phyloP scores from a whole-genome alignment of 2,113 vertebrate genomes.

The Phrynosoma platyrhinos region DNA sequence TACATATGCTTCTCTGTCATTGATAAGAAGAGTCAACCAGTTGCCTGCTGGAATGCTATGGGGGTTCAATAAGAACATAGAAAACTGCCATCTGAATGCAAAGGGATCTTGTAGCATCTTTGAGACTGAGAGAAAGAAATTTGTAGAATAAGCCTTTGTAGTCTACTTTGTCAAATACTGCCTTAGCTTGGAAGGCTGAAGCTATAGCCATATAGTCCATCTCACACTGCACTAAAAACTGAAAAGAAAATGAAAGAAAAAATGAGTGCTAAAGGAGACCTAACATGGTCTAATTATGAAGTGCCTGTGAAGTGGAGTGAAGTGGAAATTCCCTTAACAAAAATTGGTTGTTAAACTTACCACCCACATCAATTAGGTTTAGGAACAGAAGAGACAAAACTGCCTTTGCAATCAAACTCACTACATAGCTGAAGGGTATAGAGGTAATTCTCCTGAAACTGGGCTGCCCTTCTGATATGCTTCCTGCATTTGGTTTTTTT shows the following conservation, averaged over 20 bases:
- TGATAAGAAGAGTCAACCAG: neutral
- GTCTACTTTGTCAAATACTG: neutral
- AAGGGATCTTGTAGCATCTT: neutral
- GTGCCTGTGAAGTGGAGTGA: neutral
- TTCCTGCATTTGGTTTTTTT: neutral
- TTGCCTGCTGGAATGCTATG: neutral
- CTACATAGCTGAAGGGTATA: neutral
- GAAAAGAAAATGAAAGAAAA: neutral
- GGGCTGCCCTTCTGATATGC: neutral
- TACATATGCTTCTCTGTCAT: neutral
- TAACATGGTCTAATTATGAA: neutral
- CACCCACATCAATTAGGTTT: neutral
- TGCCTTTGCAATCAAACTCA: neutral
- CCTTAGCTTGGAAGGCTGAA: rapidly evolving
- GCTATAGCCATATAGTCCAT: rapidly evolving
- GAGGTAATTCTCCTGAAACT: neutral
- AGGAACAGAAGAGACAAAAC: neutral
- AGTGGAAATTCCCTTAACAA: neutral
- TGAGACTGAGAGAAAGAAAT: neutral
- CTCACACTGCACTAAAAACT: neutral
- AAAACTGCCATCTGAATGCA: neutral
- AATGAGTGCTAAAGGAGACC: neutral
- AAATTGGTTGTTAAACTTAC: rapidly evolving
- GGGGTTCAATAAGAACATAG: neutral
- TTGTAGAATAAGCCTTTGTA: too few species aligned